Base-by-base conservation (phyloP, 2,113 vertebrate genomes). In the Phasianus colchicus region DNA sequence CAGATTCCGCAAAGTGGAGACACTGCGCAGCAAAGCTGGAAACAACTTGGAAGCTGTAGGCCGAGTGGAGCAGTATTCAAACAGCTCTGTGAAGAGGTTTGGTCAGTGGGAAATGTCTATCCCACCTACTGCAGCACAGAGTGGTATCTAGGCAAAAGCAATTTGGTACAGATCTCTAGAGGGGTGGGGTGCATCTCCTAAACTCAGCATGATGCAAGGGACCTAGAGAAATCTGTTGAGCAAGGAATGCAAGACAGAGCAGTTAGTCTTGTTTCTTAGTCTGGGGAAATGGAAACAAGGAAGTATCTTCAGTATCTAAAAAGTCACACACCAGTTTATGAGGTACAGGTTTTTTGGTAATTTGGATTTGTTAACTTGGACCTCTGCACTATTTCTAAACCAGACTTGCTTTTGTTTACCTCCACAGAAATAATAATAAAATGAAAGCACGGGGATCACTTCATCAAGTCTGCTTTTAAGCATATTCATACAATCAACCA, bases 71-170 rank as follows among this genome's bases (percentile, higher is more conserved):
- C 52, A 55, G 27, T 22, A 24, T 13, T 52, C 22, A 18, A 14
- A 13, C 21, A 47, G 65, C 21, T 45, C 20, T 50, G 34, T 36
- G 25, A 50, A 50, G 47, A 50, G 24, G 22, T 29, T 70, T 50
- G 36, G 24, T 70, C 47, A 50, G n/a, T 29, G n/a, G 24, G 17
- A 70, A 70, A 70, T 70, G 17, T 36, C 47, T 58, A 6, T 13
- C 45, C 27, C 1, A 3, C 0, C 0, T 55, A 13, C 20, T 67
- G 30, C 30, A 67, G 64, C 45, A 19, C 64, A 32, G 9, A 10
- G 20, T 22, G 30, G 13, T 22, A 32, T 18, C 12, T 22, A 45
- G 20, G 30, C 32, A 67, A n/a, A 45, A n/a, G 42, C 13, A 10
- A 21, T n/a, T 32, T 32, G 13, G 57, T 47, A 10, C 20, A 67